phyloP scores from a whole-genome alignment of 2,797 vertebrate species.

The Catamblyrhynchus diadema region DNA sequence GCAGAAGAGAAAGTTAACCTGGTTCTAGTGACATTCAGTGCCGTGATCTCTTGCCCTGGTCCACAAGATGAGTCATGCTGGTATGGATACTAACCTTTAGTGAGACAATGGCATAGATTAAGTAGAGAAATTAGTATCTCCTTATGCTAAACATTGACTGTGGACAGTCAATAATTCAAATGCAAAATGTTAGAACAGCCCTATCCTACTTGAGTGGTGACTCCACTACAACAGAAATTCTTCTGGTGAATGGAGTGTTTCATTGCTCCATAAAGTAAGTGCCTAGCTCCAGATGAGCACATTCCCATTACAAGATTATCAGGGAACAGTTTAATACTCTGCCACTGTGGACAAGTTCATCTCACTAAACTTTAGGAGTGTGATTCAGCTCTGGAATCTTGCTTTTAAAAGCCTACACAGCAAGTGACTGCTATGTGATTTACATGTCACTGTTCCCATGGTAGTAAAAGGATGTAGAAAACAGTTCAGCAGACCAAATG shows the following conservation, averaged over 20 bases:
- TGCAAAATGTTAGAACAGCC: background rate
- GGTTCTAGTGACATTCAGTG: background rate
- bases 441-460: background rate
- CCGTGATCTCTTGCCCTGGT: background rate
- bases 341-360: background rate
- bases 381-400: background rate
- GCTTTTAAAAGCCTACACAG: background rate
- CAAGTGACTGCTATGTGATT: background rate
- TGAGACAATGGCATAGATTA: background rate
- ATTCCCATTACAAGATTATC: background rate
- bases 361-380: background rate
- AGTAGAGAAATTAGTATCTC: background rate
- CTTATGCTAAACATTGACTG: background rate
- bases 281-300: background rate
- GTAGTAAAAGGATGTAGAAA: background rate
- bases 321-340: background rate
- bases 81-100: background rate
- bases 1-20: background rate
- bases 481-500: background rate
- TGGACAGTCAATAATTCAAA: background rate
- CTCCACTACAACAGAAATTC: background rate
- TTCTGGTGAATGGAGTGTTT: background rate
- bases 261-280: background rate
- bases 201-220: background rate
- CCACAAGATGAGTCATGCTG: background rate